Evolutionary conservation across 2,113 vertebrate genomes (phyloP).

Genomic region (Lophius piscatorius): DNA sequence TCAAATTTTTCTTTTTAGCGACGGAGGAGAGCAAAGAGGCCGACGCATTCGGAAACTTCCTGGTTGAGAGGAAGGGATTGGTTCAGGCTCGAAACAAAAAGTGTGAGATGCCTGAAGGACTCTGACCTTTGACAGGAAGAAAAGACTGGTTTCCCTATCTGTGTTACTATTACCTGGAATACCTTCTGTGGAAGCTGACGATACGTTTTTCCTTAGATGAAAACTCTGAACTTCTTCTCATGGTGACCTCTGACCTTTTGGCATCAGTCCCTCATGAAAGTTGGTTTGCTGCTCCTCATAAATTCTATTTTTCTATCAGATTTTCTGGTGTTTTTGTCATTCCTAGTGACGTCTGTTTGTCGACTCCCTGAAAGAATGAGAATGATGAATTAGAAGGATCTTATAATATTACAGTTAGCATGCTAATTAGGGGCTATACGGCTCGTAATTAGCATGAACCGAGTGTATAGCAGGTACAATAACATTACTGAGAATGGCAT

Average conservation of each 20-base stretch:
- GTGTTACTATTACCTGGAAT: slow-evolving; percentile 14
- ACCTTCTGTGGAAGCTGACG: background rate
- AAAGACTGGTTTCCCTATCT: background rate
- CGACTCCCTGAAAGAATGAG: too few relatives aligned
- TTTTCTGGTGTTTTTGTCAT: background rate
- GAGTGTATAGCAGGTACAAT: too few relatives aligned
- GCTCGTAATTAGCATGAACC: too few relatives aligned
- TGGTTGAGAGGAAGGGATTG: slow-evolving; percentile 82
- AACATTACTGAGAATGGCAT: too few relatives aligned
- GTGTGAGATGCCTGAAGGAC: slow-evolving; percentile 32
- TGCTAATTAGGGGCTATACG: too few relatives aligned
- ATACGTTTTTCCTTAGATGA: too few relatives aligned
- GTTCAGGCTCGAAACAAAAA: slow-evolving; percentile 80
- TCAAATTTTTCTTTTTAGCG: slow-evolving; percentile 62
- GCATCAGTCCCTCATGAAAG: background rate
- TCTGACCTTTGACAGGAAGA: slow-evolving; percentile 23
- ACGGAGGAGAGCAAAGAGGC: slow-evolving; percentile 89
- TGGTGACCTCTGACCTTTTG: slow-evolving; percentile 25
- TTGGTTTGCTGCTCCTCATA: slow-evolving; percentile 5
- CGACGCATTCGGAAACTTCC: slow-evolving; percentile 88
- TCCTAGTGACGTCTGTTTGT: too few relatives aligned
- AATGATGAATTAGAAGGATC: background rate
- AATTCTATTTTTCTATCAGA: slow-evolving; percentile 53
- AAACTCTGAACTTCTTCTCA: slow-evolving; percentile 7
- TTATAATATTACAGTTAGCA: too few relatives aligned